Evolutionary conservation across 2,888 invertebrate species (phyloP).

Genomic region (Clusia tigrina): DNA sequence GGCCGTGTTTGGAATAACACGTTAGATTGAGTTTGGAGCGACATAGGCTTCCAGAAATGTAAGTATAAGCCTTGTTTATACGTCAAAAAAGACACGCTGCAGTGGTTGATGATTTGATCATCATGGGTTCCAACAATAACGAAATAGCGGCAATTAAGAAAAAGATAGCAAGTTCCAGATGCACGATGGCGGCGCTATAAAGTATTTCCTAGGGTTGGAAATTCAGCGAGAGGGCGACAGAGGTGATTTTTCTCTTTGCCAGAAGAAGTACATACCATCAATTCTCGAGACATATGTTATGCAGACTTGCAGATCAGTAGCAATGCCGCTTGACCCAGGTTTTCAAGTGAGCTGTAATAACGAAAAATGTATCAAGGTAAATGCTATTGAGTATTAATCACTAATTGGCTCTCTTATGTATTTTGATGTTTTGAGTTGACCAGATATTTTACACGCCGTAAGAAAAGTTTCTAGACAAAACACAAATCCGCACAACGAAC

Average conservation of each 20-base stretch:
- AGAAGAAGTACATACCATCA: neutral
- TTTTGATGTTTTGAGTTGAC: conserved; percentile 20
- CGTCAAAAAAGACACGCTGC: conserved; percentile 9
- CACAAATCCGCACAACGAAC: neutral
- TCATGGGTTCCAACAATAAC: conserved; percentile 11
- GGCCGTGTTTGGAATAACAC: conserved; percentile 23
- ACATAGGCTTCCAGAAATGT: conserved; percentile 14
- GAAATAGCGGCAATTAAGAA: conserved; percentile 12
- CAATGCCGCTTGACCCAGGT: conserved; percentile 12
- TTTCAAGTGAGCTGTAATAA: conserved; percentile 17
- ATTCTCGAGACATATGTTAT: neutral
- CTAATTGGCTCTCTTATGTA: conserved; percentile 29
- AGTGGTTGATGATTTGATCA: conserved; percentile 21
- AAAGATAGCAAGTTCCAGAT: conserved; percentile 16
- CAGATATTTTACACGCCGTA: conserved; percentile 20
- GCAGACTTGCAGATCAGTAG: neutral
- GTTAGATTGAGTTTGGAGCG: conserved; percentile 11
- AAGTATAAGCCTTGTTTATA: conserved; percentile 20
- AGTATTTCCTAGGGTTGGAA: conserved; percentile 21
- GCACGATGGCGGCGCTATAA: conserved; percentile 15
- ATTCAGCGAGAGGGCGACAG: too few species aligned
- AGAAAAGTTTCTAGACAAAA: conserved; percentile 20
- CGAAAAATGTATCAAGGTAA: conserved; percentile 18
- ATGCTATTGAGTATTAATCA: conserved; percentile 22
- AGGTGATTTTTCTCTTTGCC: conserved; percentile 5